Evolutionary conservation across 2,797 vertebrate species (phyloP).

Genomic region (Platyrinchus mystaceus): DNA sequence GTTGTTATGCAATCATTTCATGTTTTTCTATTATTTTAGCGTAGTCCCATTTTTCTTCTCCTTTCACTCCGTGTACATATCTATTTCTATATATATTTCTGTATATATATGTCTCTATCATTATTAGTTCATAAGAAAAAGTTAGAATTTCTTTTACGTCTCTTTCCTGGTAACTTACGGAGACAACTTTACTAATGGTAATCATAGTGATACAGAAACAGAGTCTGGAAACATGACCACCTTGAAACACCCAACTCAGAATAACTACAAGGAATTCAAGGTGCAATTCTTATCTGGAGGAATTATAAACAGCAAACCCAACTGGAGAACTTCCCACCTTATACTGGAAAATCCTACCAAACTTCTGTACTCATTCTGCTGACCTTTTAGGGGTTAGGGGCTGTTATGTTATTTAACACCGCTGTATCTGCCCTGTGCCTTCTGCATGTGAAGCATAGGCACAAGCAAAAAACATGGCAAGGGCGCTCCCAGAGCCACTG

Average conservation of each 20-base stretch:
- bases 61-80: too few species aligned
- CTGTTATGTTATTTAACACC: not conserved
- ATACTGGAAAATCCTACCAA: not conserved
- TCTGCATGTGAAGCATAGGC: not conserved
- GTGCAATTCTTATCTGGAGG: not conserved
- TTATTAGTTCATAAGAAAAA: not conserved
- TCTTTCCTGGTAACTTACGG: not conserved
- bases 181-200: not conserved
- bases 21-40: not conserved
- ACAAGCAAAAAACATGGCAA: not conserved
- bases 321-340: not conserved
- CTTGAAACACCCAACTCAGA: not conserved
- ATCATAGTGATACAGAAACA: not conserved
- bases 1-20: not conserved
- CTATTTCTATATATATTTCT: not conserved
- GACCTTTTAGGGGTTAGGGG: not conserved
- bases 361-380: not conserved
- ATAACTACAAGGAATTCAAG: not conserved
- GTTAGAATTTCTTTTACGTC: not conserved
- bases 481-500: not conserved
- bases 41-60: not conserved
- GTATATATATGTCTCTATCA: not conserved
- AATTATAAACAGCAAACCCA: not conserved
- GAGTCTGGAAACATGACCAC: not conserved
- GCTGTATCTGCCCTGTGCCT: not conserved